These are phyloP conservation scores for Natrix natrix DNA, from an alignment of 2,797 vertebrate genomes.

Conservation along the genomic window DNA sequence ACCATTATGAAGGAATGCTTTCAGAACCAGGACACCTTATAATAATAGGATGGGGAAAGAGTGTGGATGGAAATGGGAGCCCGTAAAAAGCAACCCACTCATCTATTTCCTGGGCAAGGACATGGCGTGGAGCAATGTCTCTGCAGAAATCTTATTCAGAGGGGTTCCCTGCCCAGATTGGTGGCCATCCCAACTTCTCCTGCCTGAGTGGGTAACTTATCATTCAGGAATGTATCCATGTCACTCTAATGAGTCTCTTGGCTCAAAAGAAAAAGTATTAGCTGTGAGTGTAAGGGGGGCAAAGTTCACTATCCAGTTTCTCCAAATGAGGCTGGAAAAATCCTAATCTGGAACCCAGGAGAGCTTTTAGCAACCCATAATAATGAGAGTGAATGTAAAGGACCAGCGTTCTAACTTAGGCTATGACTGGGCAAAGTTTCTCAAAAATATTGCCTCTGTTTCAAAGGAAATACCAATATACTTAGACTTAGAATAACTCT, in stretches of 20 bases:
- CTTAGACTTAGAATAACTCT: too few species aligned
- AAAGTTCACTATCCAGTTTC: background rate
- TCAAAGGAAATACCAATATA: background rate
- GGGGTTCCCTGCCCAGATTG: background rate
- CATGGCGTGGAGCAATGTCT: background rate
- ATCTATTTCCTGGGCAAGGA: constrained; percentile 50
- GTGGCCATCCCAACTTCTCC: background rate
- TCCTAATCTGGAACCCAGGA: background rate
- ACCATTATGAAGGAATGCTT: constrained; percentile 55
- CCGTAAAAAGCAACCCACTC: background rate
- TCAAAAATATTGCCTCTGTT: background rate
- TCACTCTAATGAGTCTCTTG: background rate
- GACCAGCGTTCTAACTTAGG: background rate
- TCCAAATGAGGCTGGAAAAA: background rate
- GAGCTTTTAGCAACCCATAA: background rate
- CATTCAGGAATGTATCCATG: background rate
- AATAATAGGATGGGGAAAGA: background rate
- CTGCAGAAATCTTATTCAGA: background rate
- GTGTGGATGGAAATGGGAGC: background rate
- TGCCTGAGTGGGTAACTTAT: background rate
- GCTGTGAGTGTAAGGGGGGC: background rate
- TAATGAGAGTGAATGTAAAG: background rate
- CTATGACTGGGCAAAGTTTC: background rate
- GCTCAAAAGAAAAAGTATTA: background rate
- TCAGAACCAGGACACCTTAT: background rate